phyloP scores from a whole-genome alignment of 2,113 vertebrate genomes.

The Microtus richardsoni region DNA sequence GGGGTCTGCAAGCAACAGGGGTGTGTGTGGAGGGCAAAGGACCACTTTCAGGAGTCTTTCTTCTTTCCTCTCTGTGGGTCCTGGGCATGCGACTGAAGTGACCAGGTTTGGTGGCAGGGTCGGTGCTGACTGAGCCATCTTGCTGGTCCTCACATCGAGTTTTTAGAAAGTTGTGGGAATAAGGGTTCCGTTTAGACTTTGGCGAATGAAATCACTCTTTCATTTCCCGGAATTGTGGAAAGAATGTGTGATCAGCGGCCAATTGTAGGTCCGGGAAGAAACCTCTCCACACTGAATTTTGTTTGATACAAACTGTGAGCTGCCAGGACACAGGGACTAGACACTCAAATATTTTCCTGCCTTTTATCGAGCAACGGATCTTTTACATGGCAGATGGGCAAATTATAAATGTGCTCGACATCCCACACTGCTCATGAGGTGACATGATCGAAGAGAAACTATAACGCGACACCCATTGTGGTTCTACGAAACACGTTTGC shows the following conservation, averaged over 20 bases:
- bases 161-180: constrained; percentile 41
- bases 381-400: background rate
- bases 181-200: background rate
- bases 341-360: no score
- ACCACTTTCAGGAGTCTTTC: no score
- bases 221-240: background rate
- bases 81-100: no score
- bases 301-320: background rate
- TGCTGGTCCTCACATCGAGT: background rate
- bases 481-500: background rate
- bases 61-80: background rate
- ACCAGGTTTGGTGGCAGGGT: background rate
- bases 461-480: no score
- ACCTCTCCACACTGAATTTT: background rate
- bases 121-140: background rate
- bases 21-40: background rate
- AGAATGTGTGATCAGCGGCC: background rate
- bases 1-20: background rate
- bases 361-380: background rate
- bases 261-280: background rate
- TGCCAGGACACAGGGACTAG: background rate
- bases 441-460: background rate
- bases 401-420: background rate
- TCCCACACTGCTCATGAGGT: background rate
- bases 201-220: background rate